These are phyloP conservation scores for Pyrocoelia pectoralis DNA, from an alignment of 2,888 invertebrate genomes.

Conservation along the genomic window DNA sequence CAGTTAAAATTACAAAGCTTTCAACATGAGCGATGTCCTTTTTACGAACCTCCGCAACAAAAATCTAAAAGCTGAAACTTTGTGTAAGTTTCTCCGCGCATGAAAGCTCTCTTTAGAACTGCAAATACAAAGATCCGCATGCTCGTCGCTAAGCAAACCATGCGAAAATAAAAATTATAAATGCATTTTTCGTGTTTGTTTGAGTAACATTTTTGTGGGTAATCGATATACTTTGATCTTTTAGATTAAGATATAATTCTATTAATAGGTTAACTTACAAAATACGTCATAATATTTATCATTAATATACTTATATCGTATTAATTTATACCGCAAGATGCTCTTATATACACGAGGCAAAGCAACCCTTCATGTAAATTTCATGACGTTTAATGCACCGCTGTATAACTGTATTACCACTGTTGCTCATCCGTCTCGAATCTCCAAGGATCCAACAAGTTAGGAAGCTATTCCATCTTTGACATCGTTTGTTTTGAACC, in stretches of 20 bases:
- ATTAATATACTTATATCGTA: conserved; percentile 24
- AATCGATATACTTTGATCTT: conserved; percentile 32
- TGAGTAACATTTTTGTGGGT: conserved; percentile 20
- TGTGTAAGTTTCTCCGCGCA: conserved; percentile 30
- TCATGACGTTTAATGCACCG: conserved; percentile 60
- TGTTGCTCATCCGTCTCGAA: conserved; percentile 47
- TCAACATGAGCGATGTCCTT: conserved; percentile 31
- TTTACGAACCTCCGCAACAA: conserved; percentile 30
- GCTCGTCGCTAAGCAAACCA: conserved; percentile 29
- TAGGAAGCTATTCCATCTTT: conserved; percentile 53
- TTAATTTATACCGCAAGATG: conserved; percentile 38
- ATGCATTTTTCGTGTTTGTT: conserved; percentile 37
- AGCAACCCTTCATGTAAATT: conserved; percentile 57
- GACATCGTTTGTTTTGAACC: conserved; percentile 50
- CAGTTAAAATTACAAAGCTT: conserved; percentile 31
- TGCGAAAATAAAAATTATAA: conserved; percentile 37
- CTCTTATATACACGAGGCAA: conserved; percentile 35
- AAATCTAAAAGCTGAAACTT: conserved; percentile 35
- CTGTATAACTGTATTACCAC: conserved; percentile 57
- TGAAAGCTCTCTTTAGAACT: conserved; percentile 28
- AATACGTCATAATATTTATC: conserved; percentile 25
- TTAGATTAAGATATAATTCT: conserved; percentile 25
- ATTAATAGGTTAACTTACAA: conserved; percentile 25
- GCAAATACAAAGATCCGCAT: conserved; percentile 32
- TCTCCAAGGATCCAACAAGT: conserved; percentile 56